phyloP scores from a whole-genome alignment of 2,888 invertebrate species.

The Teinopalpus imperialis region DNA sequence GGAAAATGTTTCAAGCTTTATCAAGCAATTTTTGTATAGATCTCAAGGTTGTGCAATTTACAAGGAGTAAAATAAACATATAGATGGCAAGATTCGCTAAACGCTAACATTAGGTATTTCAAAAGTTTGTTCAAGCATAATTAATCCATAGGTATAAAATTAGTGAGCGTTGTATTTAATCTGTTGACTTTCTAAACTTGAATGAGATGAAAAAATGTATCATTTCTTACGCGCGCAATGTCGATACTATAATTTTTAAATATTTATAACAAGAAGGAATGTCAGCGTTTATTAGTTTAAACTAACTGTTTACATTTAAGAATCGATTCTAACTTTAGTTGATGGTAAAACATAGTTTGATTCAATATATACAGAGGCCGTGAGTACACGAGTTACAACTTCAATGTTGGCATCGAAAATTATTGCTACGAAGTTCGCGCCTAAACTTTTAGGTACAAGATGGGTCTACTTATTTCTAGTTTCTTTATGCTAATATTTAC shows the following conservation, averaged over 20 bases:
- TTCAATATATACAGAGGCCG: constrained; percentile 70
- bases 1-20: constrained; percentile 8
- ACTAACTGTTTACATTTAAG: constrained; percentile 57
- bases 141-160: constrained; percentile 17
- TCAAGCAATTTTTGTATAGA: constrained; percentile 11
- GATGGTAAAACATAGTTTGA: constrained; percentile 58
- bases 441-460: constrained; percentile 72
- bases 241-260: constrained; percentile 26
- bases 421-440: constrained; percentile 74
- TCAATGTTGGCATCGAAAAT: constrained; percentile 74
- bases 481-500: constrained; percentile 73
- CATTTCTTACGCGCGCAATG: constrained; percentile 12
- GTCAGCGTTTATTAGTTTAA: constrained; percentile 77
- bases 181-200: constrained; percentile 10
- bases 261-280: constrained; percentile 55
- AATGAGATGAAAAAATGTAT: constrained; percentile 9
- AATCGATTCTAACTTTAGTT: constrained; percentile 50
- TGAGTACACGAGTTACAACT: constrained; percentile 60
- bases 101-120: constrained; percentile 68
- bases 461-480: constrained; percentile 72
- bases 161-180: constrained; percentile 8
- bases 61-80: constrained; percentile 54
- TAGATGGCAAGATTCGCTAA: constrained; percentile 77
- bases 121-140: constrained; percentile 39
- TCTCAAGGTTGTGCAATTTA: constrained; percentile 49